Evolutionary conservation across 2,797 vertebrate genomes (phyloP).

Genomic region (Thaleichthys pacificus): DNA sequence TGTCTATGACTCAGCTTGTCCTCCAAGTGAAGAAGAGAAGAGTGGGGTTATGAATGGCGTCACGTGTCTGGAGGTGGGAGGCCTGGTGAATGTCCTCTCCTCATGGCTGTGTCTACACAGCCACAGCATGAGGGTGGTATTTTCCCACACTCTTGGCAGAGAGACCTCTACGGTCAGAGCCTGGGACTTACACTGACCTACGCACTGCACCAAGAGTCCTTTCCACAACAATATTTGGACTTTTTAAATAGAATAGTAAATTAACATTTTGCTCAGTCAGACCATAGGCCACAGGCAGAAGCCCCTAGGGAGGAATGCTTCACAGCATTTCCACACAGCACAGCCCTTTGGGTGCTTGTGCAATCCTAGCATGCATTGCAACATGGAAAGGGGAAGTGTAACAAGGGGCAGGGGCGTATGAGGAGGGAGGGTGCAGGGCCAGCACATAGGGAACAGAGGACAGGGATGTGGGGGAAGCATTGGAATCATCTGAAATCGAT

Average conservation of each 20-base stretch:
- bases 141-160: constrained; percentile 4
- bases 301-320: constrained; percentile 24
- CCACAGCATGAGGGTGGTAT: neutral
- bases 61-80: neutral
- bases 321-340: neutral
- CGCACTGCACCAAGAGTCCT: neutral
- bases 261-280: constrained; percentile 38
- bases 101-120: neutral
- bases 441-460: constrained; percentile 12
- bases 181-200: neutral
- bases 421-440: constrained; percentile 34
- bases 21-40: neutral
- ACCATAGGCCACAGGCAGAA: constrained; percentile 11
- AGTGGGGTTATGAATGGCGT: no score
- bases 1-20: neutral
- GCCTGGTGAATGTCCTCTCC: neutral
- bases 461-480: constrained; percentile 19
- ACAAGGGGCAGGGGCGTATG: constrained; percentile 22
- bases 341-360: constrained; percentile 17
- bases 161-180: neutral
- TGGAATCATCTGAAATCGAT: constrained; percentile 74
- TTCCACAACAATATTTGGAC: constrained; percentile 30
- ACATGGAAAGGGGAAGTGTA: constrained; percentile 31
- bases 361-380: constrained; percentile 47
- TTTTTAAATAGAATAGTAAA: constrained; percentile 35